Base-by-base conservation (phyloP, 2,888 invertebrate species). In the Noctua pronuba region DNA sequence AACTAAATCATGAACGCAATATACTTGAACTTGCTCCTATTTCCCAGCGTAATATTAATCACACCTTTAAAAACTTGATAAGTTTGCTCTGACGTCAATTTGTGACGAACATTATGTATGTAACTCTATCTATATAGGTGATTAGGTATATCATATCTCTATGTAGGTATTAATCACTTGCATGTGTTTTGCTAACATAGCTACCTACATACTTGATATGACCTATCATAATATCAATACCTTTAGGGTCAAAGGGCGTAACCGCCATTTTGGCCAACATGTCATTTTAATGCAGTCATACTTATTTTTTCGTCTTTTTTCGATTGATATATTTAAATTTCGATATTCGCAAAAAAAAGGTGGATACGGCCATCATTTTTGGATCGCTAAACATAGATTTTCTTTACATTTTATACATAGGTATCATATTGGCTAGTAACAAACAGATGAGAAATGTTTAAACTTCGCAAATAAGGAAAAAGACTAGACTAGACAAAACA, bases 41-140 rank as follows among this genome's bases (percentile, higher is more conserved):
- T 65, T 80, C 44, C 60, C 58, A 65, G 13, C 41, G 46, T 46
- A 64, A 55, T 55, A 71, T 52, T 64, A 41, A 55, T 67, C 41
- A 80, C 55, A 55, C 66, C 49, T 46, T 62, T 55, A 46, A 35
- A 24, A 75, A 46, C 49, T 21, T 38, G 80, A 66, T 75, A 75
- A 75, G 44, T 70, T 28, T n/a, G 31, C 35, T 52, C 31, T 75
- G 70, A 75, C 46, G 81, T 75, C 52, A 66, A 31, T 41, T 5
- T 58, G 28, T 80, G 74, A 80, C 65, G 65, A 44, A 68, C 41
- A 28, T 18, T 44, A 62, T 69, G 38, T 52, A 35, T 35, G 41
- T 73, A n/a, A 7, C 10, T 68, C 28, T 62, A 52, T 18, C 41
- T 73, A 46, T 38, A 28, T 74, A 65, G 24, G n/a, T n/a, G n/a